A percentile compares a stretch with the other conserved stretches of the same genome.
phyloP scores from a whole-genome alignment of 2,113 vertebrate species.

The Thinocorus orbignyianus region DNA sequence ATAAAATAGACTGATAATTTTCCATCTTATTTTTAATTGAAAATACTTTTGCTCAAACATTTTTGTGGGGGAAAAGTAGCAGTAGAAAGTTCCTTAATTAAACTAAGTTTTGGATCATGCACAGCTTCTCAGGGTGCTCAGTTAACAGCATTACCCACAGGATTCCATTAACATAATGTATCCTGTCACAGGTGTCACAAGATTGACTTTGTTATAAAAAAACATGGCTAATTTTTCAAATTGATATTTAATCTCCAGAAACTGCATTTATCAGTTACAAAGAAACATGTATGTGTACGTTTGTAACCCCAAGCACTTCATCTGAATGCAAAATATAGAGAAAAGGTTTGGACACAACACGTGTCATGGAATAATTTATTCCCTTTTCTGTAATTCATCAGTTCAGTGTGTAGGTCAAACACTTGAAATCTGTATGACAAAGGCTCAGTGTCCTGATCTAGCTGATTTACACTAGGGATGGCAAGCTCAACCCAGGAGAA shows the following conservation, averaged over 20 bases:
- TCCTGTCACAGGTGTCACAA: not conserved
- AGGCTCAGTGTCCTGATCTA: not conserved
- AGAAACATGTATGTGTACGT: accelerated
- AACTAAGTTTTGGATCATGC: not conserved
- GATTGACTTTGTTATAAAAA: not conserved
- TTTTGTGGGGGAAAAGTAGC: not conserved
- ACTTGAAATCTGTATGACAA: not conserved
- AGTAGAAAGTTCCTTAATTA: not conserved
- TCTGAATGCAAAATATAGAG: not conserved
- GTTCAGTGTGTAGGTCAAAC: not conserved
- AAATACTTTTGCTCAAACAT: not conserved
- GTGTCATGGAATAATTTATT: not conserved
- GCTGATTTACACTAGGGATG: not conserved
- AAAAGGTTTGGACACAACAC: not conserved
- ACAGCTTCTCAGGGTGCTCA: not conserved
- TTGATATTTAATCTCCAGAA: not conserved
- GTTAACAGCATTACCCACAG: not conserved
- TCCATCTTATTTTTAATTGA: not conserved
- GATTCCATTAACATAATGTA: not conserved
- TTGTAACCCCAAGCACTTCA: not conserved
- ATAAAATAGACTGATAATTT: not conserved
- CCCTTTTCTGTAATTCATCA: not conserved
- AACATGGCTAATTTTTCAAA: not conserved
- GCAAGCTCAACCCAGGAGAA: not conserved
- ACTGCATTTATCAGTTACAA: not conserved